Percentiles rank a stretch among this genome's conserved stretches.
Evolutionary conservation across 2,888 invertebrate species (phyloP).

Genomic region (Acleris laterana): DNA sequence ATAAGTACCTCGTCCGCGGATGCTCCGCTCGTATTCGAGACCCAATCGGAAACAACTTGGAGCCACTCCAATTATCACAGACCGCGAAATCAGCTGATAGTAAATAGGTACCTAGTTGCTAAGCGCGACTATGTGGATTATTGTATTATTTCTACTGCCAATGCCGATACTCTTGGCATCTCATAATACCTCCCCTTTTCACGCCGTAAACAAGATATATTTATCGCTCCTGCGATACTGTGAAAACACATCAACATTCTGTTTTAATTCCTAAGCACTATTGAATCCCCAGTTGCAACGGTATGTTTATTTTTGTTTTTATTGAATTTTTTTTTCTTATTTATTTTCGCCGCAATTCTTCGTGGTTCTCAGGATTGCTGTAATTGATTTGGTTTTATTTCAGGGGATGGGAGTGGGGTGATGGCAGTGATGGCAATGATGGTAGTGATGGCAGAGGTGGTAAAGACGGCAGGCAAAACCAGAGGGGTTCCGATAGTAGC

Average conservation of each 20-base stretch:
- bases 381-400: too few relatives aligned
- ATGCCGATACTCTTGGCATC: constrained; percentile 62
- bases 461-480: too few relatives aligned
- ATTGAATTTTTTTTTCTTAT: constrained; percentile 29
- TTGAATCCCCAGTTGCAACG: constrained; percentile 31
- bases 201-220: constrained; percentile 60
- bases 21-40: constrained; percentile 16
- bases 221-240: constrained; percentile 38
- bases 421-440: too few relatives aligned
- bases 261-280: constrained; percentile 17
- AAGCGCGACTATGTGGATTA: constrained; percentile 39
- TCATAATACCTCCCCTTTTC: constrained; percentile 48
- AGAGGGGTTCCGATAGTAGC: too few relatives aligned
- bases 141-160: constrained; percentile 50
- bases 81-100: constrained; percentile 41
- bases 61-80: constrained; percentile 23
- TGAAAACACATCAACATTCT: constrained; percentile 21
- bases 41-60: constrained; percentile 31
- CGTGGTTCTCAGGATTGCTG: not conserved
- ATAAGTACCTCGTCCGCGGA: constrained; percentile 2
- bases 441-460: too few relatives aligned
- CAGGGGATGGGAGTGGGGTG: too few relatives aligned
- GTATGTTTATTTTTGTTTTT: constrained; percentile 44
- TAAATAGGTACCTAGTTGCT: constrained; percentile 35
- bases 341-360: not conserved